These are phyloP conservation scores for Rhombomys opimus DNA, from an alignment of 2,113 vertebrate genomes.

Conservation along the genomic window DNA sequence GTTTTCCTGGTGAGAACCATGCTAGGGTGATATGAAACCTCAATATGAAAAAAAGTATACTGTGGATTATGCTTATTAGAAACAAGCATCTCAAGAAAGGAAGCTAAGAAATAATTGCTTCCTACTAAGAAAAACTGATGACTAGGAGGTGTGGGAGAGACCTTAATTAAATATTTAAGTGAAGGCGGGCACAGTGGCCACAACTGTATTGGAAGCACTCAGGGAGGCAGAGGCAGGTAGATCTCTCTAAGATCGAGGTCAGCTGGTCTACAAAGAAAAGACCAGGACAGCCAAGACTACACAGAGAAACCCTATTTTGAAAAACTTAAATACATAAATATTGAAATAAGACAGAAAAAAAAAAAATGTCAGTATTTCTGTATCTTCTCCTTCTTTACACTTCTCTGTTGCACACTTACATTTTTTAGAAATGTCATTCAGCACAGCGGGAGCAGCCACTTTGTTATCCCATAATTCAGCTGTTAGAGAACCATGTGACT, in stretches of 20 bases:
- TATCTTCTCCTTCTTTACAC: neutral
- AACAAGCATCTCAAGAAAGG: neutral
- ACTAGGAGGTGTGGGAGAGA: neutral
- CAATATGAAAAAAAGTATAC: neutral
- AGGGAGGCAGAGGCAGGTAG: too few species aligned
- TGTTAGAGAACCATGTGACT: conserved; percentile 90
- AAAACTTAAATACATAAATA: too few species aligned
- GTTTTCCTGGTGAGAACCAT: neutral
- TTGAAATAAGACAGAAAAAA: neutral
- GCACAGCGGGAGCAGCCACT: conserved; percentile 89
- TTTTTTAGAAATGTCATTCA: conserved; percentile 95
- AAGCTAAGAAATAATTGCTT: conserved; percentile 11
- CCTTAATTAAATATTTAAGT: neutral
- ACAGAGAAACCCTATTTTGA: too few species aligned
- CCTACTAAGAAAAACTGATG: neutral
- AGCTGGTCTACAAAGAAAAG: too few species aligned
- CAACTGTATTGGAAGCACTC: too few species aligned
- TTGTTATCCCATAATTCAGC: conserved; percentile 98
- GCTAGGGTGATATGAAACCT: neutral
- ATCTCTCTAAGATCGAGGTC: too few species aligned
- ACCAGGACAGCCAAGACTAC: too few species aligned
- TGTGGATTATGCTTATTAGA: neutral
- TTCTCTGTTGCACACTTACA: conserved; percentile 87
- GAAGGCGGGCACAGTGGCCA: too few species aligned
- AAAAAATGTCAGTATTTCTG: neutral